Percentiles rank a stretch among this genome's conserved stretches.
These are phyloP conservation scores for Trogon surrucura DNA, from an alignment of 2,113 vertebrate genomes.

Conservation along the genomic window DNA sequence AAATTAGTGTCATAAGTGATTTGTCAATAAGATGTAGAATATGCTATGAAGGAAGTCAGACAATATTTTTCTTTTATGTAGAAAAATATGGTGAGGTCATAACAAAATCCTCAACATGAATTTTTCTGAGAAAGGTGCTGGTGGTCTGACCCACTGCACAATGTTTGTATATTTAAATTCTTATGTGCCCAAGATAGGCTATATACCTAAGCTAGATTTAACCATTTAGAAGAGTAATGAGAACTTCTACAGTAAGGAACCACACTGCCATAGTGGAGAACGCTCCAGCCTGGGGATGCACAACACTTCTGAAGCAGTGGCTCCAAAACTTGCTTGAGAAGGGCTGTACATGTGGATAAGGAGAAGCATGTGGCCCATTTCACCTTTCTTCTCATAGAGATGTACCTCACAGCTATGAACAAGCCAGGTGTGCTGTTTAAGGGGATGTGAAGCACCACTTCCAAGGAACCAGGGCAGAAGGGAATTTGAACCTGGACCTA, in stretches of 20 bases:
- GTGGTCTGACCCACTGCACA: not conserved
- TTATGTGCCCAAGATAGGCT: not conserved
- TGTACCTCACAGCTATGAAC: not conserved
- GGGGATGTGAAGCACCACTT: not conserved
- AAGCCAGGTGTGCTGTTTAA: not conserved
- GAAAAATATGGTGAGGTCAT: slow-evolving; percentile 49
- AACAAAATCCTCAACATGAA: not conserved
- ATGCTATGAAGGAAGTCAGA: slow-evolving; percentile 52
- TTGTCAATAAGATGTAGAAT: slow-evolving; percentile 60
- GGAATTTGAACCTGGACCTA: not conserved
- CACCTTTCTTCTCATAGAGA: not conserved
- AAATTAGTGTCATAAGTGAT: slow-evolving; percentile 66
- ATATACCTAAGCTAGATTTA: not conserved
- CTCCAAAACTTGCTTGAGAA: not conserved
- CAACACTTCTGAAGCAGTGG: not conserved
- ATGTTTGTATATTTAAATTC: slow-evolving; percentile 9
- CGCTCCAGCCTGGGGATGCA: not conserved
- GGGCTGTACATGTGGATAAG: not conserved
- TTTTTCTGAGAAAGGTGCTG: slow-evolving; percentile 1
- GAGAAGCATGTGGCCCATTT: not conserved
- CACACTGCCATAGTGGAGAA: rapidly evolving
- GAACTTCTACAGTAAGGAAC: not conserved
- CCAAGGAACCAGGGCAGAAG: not conserved
- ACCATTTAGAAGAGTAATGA: not conserved
- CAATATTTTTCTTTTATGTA: slow-evolving; percentile 46